Evolutionary conservation across 2,113 vertebrate genomes (phyloP), one percentile per base, ranked within the genome.

Genomic region (Eolophus roseicapilla): DNA sequence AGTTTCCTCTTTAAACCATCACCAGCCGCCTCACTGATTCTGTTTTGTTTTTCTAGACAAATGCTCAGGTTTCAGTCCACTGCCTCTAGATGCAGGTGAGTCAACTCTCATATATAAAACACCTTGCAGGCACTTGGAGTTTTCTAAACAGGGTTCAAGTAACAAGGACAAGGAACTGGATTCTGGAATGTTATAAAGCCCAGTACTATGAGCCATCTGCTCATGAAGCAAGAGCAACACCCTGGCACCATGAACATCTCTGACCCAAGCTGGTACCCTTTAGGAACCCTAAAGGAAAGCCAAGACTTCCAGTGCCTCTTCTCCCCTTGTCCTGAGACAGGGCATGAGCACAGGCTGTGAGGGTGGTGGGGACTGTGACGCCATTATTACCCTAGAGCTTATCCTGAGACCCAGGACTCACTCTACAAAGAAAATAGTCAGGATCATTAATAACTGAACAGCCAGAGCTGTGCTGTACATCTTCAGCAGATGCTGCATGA

Each of bases 321-420:
- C 35, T 81, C 28, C 37, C n/a, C 27, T 35, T 37, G 18, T n/a
- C 33, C 49, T 31, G n/a, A 46, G 53, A 24, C n/a, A 24, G 15
- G 5, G 14, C 25, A 37, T 0, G 2, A 77, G 55, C 62, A 79
- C 41, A 71, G 53, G 19, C 11, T 83, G 63, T 0, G 0, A 68
- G n/a, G 7, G 14, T 29, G 16, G 11, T 25, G 43, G 17, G 25
- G 25, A 49, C 52, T 73, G 67, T 11, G 53, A 64, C 21, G 35
- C 29, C 63, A 9, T 17, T 55, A 68, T 44, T 60, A 55, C 28
- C 59, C 14, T 33, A 29, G 9, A 50, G 15, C 31, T 47, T 39
- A 69, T 23, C 52, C 43, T 2, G 2, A 52, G 16, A 52, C 14
- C 37, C 29, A 65, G 29, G 25, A 21, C 37, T 57, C 29, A 43